Evolutionary conservation across 2,888 invertebrate genomes (phyloP), one percentile per base, ranked within the genome.

Genomic region (Drosophila rellima): DNA sequence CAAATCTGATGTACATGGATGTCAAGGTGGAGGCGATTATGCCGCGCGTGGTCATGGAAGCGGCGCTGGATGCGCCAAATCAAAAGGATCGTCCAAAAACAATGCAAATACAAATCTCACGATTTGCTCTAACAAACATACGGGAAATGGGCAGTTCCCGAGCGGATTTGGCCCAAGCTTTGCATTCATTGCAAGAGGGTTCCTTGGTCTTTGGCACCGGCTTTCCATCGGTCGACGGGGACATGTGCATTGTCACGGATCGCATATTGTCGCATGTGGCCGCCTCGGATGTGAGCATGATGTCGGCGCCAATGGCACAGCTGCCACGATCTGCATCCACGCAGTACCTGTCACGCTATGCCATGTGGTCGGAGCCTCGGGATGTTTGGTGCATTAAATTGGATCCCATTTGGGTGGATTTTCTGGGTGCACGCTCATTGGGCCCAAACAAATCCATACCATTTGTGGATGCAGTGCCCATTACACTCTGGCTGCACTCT

Each of bases 371-470:
- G 0, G 97, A 97, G 91, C 95, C 95, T n/a, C 95, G 97, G 77
- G 95, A 96, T 82, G 95, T 98, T 11, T 98, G 98, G 96, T 97
- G 96, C 91, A 94, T 97, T 13, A 94, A 95, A 81, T 94, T 97
- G 42, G 98, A 98, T 91, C 98, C 98, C 0, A 94, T 98, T 48
- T 98, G 98, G 98, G 96, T 96, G 11, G 98, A 98, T 92, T 98
- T 98, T 92, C 94, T 95, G 70, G 98, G 97, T 6, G 96, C 96
- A 1, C 94, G 96, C 29, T 96, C 97, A 0, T 94, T 95, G 26
- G 96, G 96, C 1, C 94, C 94, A 63, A 95, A 94, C 89, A 95
- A 95, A 84, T 95, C 96, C 0, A 95, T 97, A 74, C 96, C 97
- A 2, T 95, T 97, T 90, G 92, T 97, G 29, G 97, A 97, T 91